Evolutionary conservation across 2,797 vertebrate species (phyloP), one percentile per base, ranked within the genome.

Genomic region (Parauchenoglanis punctatus): DNA sequence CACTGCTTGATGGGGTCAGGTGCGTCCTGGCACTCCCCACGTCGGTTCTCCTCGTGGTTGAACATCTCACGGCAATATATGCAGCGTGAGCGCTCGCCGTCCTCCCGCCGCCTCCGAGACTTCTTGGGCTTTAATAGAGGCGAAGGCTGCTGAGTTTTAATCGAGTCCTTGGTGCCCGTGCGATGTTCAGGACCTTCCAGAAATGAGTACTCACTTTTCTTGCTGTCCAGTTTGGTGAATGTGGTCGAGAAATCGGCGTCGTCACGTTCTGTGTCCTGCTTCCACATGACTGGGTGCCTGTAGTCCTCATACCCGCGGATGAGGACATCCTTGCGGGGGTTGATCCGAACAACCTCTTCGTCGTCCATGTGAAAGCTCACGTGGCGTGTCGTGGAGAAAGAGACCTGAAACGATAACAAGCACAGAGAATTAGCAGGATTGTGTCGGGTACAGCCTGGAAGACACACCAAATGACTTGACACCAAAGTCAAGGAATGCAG

Each of bases 31-130:
- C 99, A 99, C 93, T 97, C 97, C 17, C 99, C 98, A 90, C 98
- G 96, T 92, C 97, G 95, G 88, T 99, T 99, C 95, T 99, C 98
- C 94, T 99, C 98, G 44, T 97, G 98, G 95, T 99, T 99, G 94
- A 99, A 99, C 95, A 99, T 97, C 91, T 99, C 98, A 82, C 98
- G 97, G 94, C 99, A 99, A 95, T 99, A 99, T 91, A 99, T 95
- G 91, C 99, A 99, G 92, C 97, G 97, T 35, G 99, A 99, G 46
- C 98, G 98, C 93, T 99, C 99, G 0, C 98, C 98, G 80, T 99
- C 98, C 94, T 99, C 98, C 93, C 98, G 97, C 86, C 98, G 96
- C 94, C 97, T 95, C 83, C 97, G 96, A 2, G 97, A 96, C 89
- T 97, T 98, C 92, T 98, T 99, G 89, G 96, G 93, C 93, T 98